These are phyloP conservation scores for Heteropelma amictum DNA, from an alignment of 2,888 invertebrate species.

Conservation along the genomic window DNA sequence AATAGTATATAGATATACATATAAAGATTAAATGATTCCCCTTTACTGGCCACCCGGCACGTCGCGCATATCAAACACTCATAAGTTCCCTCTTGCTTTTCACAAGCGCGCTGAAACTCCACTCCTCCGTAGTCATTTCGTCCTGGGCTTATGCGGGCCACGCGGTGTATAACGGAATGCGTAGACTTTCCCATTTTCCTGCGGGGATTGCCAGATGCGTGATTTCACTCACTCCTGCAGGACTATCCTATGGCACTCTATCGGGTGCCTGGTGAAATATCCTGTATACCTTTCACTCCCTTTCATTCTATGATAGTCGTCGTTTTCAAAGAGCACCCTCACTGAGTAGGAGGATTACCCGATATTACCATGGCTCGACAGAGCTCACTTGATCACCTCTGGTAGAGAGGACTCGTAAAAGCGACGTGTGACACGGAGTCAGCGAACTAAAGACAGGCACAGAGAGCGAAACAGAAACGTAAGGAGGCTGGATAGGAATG, in stretches of 20 bases:
- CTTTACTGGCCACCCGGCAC: slow-evolving; percentile 63
- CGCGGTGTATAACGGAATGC: slow-evolving; percentile 20
- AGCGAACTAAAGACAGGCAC: not conserved
- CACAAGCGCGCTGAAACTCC: slow-evolving; percentile 12
- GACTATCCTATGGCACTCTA: slow-evolving; percentile 5
- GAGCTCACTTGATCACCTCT: slow-evolving; percentile 58
- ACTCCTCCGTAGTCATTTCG: slow-evolving; percentile 20
- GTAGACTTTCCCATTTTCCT: not conserved
- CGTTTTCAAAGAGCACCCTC: slow-evolving; percentile 54
- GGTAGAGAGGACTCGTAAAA: slow-evolving; percentile 70
- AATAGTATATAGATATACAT: not conserved
- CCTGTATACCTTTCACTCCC: slow-evolving; percentile 38
- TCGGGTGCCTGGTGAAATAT: not conserved
- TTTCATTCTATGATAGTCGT: slow-evolving; percentile 51
- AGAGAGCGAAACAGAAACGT: not conserved
- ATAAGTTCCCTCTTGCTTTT: slow-evolving; percentile 53
- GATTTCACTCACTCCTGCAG: slow-evolving; percentile 10
- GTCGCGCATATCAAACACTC: slow-evolving; percentile 71
- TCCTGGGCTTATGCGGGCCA: slow-evolving; percentile 24
- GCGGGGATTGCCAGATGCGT: slow-evolving; percentile 21
- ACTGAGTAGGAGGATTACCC: slow-evolving; percentile 66
- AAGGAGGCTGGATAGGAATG: not conserved
- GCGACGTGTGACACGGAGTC: slow-evolving; percentile 27
- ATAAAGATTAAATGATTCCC: not conserved
- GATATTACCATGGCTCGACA: slow-evolving; percentile 73